Evolutionary conservation across 2,888 invertebrate species (phyloP).

Genomic region (Tinea pellionella): DNA sequence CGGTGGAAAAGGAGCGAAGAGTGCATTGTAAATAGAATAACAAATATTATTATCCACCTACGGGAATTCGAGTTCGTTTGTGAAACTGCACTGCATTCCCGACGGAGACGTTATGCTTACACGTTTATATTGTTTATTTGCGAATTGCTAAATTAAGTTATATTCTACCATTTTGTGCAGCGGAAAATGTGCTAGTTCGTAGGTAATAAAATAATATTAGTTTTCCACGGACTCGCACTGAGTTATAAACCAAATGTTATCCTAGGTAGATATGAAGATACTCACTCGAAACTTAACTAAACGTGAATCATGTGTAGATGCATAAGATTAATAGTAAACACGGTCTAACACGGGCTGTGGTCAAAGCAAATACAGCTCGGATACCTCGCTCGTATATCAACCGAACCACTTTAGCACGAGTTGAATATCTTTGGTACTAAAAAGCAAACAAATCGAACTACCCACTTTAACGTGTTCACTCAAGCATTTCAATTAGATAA

Average conservation of each 20-base stretch:
- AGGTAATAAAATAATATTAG: background rate
- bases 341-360: background rate
- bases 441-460: background rate
- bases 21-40: slow-evolving; percentile 13
- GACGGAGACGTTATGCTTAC: background rate
- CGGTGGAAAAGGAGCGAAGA: slow-evolving; percentile 1
- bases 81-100: background rate
- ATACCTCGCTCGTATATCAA: background rate
- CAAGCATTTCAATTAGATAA: no score
- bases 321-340: background rate
- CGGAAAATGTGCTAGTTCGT: background rate
- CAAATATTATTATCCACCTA: slow-evolving; percentile 5
- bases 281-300: no score
- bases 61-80: background rate
- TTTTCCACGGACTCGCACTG: background rate
- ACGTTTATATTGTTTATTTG: background rate
- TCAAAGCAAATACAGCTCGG: background rate
- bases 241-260: no score
- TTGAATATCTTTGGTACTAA: background rate
- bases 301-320: background rate
- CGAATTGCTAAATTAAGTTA: background rate
- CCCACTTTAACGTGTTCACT: no score
- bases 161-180: background rate
- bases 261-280: no score
- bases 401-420: background rate